Percentiles rank a stretch among this genome's conserved stretches.
Conservation (phyloP, 1,140 invertebrate genomes). For the Drosophila insularis region DNA sequence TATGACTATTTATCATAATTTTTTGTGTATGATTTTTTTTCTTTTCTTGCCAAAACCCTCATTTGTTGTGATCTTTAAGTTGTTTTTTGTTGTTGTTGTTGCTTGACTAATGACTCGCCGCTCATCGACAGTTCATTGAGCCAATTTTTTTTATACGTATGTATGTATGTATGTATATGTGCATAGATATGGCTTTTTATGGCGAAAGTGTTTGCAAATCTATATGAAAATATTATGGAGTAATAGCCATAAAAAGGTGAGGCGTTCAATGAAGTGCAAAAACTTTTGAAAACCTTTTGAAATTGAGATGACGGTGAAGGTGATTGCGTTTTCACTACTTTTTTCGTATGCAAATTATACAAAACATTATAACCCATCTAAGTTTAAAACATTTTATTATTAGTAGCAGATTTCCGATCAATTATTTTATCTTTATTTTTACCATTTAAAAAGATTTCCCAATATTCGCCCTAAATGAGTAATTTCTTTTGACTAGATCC, state of each 20-base stretch:
- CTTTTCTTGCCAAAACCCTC: slow-evolving; percentile 60
- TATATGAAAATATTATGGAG: slow-evolving; percentile 38
- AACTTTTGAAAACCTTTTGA: slow-evolving; percentile 52
- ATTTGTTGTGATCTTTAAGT: slow-evolving; percentile 35
- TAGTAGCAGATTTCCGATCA: too few relatives aligned
- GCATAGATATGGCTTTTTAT: slow-evolving; percentile 34
- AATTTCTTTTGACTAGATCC: too few relatives aligned
- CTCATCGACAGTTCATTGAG: slow-evolving; percentile 75
- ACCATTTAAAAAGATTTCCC: too few relatives aligned
- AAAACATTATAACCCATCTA: background rate
- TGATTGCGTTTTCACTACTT: background rate
- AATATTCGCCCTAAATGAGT: too few relatives aligned
- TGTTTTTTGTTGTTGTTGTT: slow-evolving; percentile 15
- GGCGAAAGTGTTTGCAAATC: slow-evolving; percentile 48
- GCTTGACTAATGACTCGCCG: slow-evolving; percentile 67
- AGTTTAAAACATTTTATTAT: too few relatives aligned
- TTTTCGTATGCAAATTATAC: background rate
- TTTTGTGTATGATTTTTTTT: slow-evolving; percentile 41
- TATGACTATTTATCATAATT: slow-evolving; percentile 64
- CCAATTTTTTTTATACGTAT: slow-evolving; percentile 65
- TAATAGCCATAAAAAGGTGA: slow-evolving; percentile 44
- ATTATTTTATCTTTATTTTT: too few relatives aligned
- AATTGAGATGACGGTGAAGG: slow-evolving; percentile 52
- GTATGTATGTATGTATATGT: too few relatives aligned
- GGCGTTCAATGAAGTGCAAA: slow-evolving; percentile 52